Evolutionary conservation across 2,888 invertebrate species (phyloP).

Genomic region (Drosophila ustulata): DNA sequence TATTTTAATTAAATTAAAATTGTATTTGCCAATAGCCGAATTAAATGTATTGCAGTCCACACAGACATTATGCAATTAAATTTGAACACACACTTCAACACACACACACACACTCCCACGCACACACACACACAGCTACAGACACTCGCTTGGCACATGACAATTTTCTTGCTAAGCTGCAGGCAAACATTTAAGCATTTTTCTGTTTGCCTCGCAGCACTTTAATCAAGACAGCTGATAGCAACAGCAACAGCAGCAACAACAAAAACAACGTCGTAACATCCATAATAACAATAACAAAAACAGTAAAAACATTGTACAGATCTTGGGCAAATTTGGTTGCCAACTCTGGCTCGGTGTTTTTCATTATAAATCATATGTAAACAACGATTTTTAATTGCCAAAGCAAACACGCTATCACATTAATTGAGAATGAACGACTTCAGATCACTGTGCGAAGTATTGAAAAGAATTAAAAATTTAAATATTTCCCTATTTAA

Average conservation of each 20-base stretch:
- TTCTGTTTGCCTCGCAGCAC: conserved; percentile 32
- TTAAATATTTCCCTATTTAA: neutral
- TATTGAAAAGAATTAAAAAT: neutral
- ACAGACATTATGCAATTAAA: conserved; percentile 33
- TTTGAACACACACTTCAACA: conserved; percentile 22
- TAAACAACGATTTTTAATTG: conserved; percentile 66
- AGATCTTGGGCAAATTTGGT: conserved; percentile 49
- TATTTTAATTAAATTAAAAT: conserved; percentile 57
- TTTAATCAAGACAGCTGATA: conserved; percentile 65
- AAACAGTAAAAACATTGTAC: conserved; percentile 16
- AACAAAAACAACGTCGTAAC: neutral
- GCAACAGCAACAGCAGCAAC: conserved; percentile 18
- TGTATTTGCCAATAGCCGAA: conserved; percentile 36
- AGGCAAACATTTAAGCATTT: conserved; percentile 37
- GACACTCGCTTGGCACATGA: neutral
- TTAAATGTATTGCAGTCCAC: conserved; percentile 12
- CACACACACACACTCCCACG: conserved; percentile 6
- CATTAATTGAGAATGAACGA: neutral
- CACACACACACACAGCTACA: neutral
- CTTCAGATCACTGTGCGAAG: conserved; percentile 13
- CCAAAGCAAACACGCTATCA: conserved; percentile 38
- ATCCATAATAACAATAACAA: conserved; percentile 17
- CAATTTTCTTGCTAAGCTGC: conserved; percentile 34
- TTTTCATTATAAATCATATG: conserved; percentile 46
- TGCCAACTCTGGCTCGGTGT: conserved; percentile 24